Evolutionary conservation across 2,797 vertebrate species (phyloP).

Genomic region (Malurus leucopterus): DNA sequence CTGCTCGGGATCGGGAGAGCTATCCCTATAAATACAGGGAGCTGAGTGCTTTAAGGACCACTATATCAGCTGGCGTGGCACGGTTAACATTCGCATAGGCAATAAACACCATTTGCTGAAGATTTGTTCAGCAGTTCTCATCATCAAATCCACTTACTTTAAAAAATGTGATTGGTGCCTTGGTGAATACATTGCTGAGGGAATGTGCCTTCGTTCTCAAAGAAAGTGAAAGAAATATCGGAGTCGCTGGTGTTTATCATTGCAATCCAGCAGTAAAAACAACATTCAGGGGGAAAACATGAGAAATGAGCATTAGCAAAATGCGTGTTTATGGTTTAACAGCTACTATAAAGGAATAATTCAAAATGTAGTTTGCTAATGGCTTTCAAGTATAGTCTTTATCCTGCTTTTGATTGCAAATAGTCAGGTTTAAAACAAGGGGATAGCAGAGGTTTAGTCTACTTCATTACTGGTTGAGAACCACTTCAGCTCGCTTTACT

Average conservation of each 20-base stretch:
- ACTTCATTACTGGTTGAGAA: not conserved
- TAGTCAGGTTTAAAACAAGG: not conserved
- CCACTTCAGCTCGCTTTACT: not conserved
- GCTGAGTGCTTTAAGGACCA: slow-evolving; percentile 30
- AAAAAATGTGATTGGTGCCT: slow-evolving; percentile 44
- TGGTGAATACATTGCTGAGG: not conserved
- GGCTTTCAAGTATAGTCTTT: not conserved
- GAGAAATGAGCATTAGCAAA: slow-evolving; percentile 38
- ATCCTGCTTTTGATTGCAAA: not conserved
- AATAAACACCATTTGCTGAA: slow-evolving; percentile 53
- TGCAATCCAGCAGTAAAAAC: slow-evolving; percentile 34
- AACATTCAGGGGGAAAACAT: slow-evolving; percentile 18
- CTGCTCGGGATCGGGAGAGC: accelerated
- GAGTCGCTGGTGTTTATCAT: slow-evolving; percentile 10
- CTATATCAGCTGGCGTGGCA: not conserved
- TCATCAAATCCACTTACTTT: slow-evolving; percentile 55
- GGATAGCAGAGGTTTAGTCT: not conserved
- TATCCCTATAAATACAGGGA: slow-evolving; percentile 18
- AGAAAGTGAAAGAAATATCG: slow-evolving; percentile 4
- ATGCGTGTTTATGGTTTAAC: slow-evolving; percentile 39
- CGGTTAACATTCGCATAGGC: not conserved
- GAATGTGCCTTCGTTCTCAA: slow-evolving; percentile 11
- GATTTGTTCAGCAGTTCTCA: slow-evolving; percentile 44
- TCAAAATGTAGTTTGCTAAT: slow-evolving; percentile 39
- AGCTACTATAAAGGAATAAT: slow-evolving; percentile 19